A percentile compares a stretch with the other conserved stretches of the same genome.
phyloP scores from a whole-genome alignment of 2,113 vertebrate genomes.

The Probosciger aterrimus region DNA sequence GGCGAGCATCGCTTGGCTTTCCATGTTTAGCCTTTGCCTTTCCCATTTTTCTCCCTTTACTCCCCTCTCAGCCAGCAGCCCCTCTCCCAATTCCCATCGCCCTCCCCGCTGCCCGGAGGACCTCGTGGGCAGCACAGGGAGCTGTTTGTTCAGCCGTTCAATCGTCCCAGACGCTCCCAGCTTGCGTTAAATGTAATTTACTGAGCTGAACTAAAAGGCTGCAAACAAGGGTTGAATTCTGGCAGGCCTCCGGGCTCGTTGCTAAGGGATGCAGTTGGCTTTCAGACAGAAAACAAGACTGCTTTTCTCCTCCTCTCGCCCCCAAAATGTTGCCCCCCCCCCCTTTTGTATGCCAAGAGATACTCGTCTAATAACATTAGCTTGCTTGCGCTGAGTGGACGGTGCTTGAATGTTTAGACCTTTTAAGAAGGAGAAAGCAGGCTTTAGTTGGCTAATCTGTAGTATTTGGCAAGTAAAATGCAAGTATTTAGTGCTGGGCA shows the following conservation, averaged over 20 bases:
- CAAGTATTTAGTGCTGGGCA: conserved; percentile 77
- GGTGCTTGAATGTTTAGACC: conserved; percentile 72
- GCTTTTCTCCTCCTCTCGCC: conserved; percentile 59
- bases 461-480: conserved; percentile 76
- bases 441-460: conserved; percentile 68
- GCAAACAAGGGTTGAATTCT: conserved; percentile 87
- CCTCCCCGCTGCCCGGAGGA: neutral
- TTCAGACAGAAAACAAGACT: conserved; percentile 69
- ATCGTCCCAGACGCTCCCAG: conserved; percentile 63
- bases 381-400: conserved; percentile 64
- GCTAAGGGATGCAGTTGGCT: conserved; percentile 80
- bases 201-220: conserved; percentile 82
- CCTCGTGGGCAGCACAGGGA: conserved; percentile 59
- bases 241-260: conserved; percentile 79
- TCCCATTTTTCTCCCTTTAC: neutral
- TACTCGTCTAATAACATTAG: conserved; percentile 77
- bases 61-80: neutral
- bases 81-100: neutral
- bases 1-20: neutral
- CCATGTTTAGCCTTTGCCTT: neutral
- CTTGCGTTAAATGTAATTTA: conserved; percentile 83
- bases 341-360: conserved; percentile 65
- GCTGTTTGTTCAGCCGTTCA: conserved; percentile 70
- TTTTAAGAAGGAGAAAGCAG: conserved; percentile 70
- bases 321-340: conserved; percentile 39